Evolutionary conservation across 2,113 vertebrate genomes (phyloP).

Genomic region (Podocnemis expansa): DNA sequence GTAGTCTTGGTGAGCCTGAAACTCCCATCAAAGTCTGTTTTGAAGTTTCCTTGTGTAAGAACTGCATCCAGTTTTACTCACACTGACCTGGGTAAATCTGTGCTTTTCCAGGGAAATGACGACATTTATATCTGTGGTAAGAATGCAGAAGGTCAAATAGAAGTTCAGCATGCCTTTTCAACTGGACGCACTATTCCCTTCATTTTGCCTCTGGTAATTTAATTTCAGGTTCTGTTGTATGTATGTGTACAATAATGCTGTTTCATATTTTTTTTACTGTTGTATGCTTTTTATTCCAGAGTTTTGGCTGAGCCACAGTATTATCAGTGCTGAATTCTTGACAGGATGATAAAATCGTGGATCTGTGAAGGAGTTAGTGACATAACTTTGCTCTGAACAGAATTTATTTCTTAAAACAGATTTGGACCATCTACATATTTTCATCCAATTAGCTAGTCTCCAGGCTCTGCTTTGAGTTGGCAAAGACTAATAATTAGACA

Average conservation of each 20-base stretch:
- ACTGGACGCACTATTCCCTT: conserved; percentile 57
- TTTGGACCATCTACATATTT: background rate
- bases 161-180: conserved; percentile 72
- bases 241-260: background rate
- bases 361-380: background rate
- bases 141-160: conserved; percentile 5
- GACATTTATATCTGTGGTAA: conserved; percentile 79
- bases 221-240: background rate
- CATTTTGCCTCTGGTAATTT: conserved; percentile 67
- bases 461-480: background rate
- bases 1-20: background rate
- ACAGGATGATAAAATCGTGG: background rate
- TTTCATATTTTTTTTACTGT: background rate
- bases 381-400: background rate
- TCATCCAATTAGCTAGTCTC: background rate
- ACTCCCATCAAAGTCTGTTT: background rate
- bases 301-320: background rate
- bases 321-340: background rate
- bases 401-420: background rate
- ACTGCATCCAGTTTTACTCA: background rate
- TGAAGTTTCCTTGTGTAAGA: background rate
- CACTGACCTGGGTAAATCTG: background rate
- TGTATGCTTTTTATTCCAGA: background rate
- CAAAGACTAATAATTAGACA: background rate
- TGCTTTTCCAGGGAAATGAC: conserved; percentile 76